A percentile compares a stretch with the other conserved stretches of the same genome.
Conservation (phyloP, 1,140 invertebrate species). For the Drosophila baimaii region DNA sequence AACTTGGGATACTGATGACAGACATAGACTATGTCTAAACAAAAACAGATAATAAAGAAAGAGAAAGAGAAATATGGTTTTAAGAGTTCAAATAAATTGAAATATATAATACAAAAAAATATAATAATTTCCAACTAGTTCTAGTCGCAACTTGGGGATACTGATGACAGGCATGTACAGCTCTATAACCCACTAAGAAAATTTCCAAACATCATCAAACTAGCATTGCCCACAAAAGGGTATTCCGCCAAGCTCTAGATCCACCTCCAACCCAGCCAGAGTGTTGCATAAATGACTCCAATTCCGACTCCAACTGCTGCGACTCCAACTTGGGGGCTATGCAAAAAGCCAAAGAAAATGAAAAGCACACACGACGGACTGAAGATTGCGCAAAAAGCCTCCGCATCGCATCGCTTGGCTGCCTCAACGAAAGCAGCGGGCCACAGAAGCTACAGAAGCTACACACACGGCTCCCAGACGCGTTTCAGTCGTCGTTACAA, state of each 20-base stretch:
- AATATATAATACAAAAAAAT: no score
- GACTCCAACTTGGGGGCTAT: constrained; percentile 14
- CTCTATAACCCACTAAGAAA: no score
- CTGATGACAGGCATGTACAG: no score
- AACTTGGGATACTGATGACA: no score
- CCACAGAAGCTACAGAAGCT: constrained; percentile 20
- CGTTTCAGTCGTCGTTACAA: constrained; percentile 64
- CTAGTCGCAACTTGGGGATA: not conserved
- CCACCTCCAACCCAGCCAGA: constrained; percentile 3
- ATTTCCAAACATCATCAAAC: not conserved
- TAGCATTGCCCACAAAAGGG: not conserved
- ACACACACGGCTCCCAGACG: constrained; percentile 21
- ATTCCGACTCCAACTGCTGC: constrained; percentile 7
- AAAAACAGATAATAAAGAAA: no score
- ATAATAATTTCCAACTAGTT: not conserved
- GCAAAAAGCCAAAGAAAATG: constrained; percentile 33
- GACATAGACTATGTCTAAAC: no score
- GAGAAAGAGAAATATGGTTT: no score
- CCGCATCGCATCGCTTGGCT: constrained; percentile 69
- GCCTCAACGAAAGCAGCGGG: constrained; percentile 67
- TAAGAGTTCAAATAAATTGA: no score
- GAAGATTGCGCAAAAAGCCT: constrained; percentile 62
- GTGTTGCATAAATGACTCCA: constrained; percentile 70
- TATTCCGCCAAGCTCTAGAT: constrained; percentile 25
- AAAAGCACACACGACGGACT: constrained; percentile 38